phyloP scores from a whole-genome alignment of 2,888 invertebrate species.

The Pasiphila rectangulata region DNA sequence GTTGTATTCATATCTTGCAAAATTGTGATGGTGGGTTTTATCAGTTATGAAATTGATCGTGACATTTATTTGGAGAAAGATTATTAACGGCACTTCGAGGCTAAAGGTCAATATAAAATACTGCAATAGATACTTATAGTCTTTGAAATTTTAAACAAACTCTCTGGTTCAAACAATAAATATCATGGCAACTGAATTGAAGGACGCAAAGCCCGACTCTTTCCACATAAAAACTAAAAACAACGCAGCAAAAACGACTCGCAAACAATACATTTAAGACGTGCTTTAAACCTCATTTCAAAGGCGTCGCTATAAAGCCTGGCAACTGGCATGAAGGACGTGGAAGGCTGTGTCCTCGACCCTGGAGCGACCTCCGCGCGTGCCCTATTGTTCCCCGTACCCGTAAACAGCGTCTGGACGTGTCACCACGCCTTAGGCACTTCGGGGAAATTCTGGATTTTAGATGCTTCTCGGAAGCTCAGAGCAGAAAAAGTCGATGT shows the following conservation, averaged over 20 bases:
- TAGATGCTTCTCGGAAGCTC: conserved; percentile 16
- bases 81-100: too few species aligned
- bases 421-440: conserved; percentile 27
- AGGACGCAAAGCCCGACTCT: conserved; percentile 15
- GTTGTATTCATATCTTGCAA: not conserved
- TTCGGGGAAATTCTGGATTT: conserved; percentile 29
- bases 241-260: conserved; percentile 9
- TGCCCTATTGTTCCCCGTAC: conserved; percentile 61
- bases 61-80: too few species aligned
- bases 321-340: conserved; percentile 55
- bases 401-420: conserved; percentile 44
- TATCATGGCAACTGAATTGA: conserved; percentile 9
- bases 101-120: not conserved
- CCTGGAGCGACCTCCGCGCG: conserved; percentile 65
- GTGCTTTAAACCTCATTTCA: conserved; percentile 26
- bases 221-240: conserved; percentile 12
- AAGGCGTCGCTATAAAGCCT: conserved; percentile 31
- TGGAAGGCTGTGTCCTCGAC: conserved; percentile 69
- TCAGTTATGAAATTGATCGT: not conserved
- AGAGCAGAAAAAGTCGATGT: conserved; percentile 15
- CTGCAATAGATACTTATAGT: not conserved
- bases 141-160: not conserved
- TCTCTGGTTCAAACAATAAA: conserved; percentile 2
- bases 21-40: not conserved
- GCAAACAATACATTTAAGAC: conserved; percentile 21